Base-by-base conservation (phyloP, 2,113 vertebrate genomes). In the Peromyscus maniculatus region DNA sequence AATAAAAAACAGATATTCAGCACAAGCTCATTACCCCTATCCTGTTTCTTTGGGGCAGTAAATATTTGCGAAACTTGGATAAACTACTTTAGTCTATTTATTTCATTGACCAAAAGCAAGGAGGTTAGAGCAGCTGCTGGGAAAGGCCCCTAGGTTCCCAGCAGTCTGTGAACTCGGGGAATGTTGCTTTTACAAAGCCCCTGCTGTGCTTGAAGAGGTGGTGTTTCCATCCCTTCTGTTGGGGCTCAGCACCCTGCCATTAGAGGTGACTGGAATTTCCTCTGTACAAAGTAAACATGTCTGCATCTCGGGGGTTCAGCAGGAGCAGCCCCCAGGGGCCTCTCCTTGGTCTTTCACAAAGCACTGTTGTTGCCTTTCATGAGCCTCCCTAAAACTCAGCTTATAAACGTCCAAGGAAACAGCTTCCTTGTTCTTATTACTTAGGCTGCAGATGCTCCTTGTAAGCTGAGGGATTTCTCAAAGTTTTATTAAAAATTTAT, bases 401-500 rank as follows among this genome's bases (percentile, higher is more conserved):
- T 69, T 69, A 79, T 8, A 84, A 62, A 75, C 0, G 33, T 12
- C 22, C 64, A 75, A 28, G 71, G 66, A 84, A 91, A 89, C 28
- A 90, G 36, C 83, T 91, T 64, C 33, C 7, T 67, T 80, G 2
- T 67, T 94, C 26, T 88, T 87, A 94, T 91, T 43, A 91, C 62
- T 10, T 75, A 69, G 22, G 46, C 17, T 33, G 66, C 39, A 71
- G 7, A 86, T 89, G 17, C 19, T 89, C 46, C 7, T 74, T 19
- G n/a, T 59, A 91, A 96, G n/a, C 28, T 2, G 4, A 77, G 31
- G 7, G 7, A 69, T 91, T 82, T 90, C 55, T 8, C 36, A 36
- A 93, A 69, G 22, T 82, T 79, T 84, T 83, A 94, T 83, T 46
- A 91, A 90, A 88, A 94, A 82, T 52, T 75, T 62, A 91, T 4